Evolutionary conservation across 1,140 invertebrate genomes (phyloP), one percentile per base, ranked within the genome.

Genomic region (Helicoverpa zea): DNA sequence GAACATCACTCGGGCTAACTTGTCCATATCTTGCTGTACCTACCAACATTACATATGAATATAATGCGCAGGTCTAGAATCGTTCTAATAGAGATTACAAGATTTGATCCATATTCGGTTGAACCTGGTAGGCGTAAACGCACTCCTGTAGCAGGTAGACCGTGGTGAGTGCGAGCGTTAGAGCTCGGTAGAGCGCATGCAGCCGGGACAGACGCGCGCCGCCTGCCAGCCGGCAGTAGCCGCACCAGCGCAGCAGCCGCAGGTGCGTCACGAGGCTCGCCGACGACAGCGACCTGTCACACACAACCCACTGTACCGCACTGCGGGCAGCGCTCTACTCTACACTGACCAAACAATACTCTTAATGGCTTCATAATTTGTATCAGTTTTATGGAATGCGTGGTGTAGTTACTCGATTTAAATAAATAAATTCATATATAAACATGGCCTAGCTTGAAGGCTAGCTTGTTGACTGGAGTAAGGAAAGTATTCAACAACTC

Each of bases 1-100:
- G 81, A 93, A 94, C 91, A 94, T 90, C 29, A 94, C 93, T 7
- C 89, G 87, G 0, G 92, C 89, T 23, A 94, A 76, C 63, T 90
- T 90, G 7, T 83, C 83, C 89, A 94, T 90, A 66, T 93, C 89
- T 13, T 72, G 43, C 0, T 85, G 88, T 76, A 87, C 90, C 86
- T 91, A 82, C 2, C 1, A 61, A 30, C 51, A 56, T 51, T 7
- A 68, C 14, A 43, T 16, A 16, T 54, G 23, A 3, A 29, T 0
- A 13, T 61, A 30, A 43, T 43, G 9, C 5, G 35, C 35, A 43
- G 35, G 5, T 43, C 35, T 43, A 43, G 35, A 43, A 23, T 9
- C 56, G 7, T 58, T 58, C 0, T 58, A 58, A 58, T 10, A 14
- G 1, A 2, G 18, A 35, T 35, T 63, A 43, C 35, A 43, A 43